A percentile compares a stretch with the other conserved stretches of the same genome.
phyloP scores from a whole-genome alignment of 2,113 vertebrate genomes.

The Heteronetta atricapilla region DNA sequence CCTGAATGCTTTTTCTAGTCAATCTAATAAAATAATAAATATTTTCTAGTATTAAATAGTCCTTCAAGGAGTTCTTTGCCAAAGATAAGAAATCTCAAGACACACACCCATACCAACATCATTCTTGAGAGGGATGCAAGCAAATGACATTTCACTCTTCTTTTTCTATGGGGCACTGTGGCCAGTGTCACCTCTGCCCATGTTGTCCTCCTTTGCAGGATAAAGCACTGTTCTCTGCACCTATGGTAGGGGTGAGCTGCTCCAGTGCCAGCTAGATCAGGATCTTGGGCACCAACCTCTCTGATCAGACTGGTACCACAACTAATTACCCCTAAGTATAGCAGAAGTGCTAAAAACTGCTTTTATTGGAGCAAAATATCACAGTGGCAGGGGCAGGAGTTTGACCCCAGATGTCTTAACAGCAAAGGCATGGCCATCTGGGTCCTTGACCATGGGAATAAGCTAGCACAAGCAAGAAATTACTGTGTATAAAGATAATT shows the following conservation, averaged over 20 bases:
- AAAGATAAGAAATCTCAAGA: background rate
- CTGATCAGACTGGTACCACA: background rate
- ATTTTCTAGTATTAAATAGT: background rate
- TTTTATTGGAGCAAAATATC: background rate
- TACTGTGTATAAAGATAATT: rapidly evolving
- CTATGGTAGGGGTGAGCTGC: background rate
- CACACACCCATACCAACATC: background rate
- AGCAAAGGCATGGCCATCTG: background rate
- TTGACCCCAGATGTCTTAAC: background rate
- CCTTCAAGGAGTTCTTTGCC: background rate
- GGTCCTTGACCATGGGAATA: background rate
- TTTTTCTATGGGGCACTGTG: rapidly evolving
- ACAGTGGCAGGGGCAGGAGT: background rate
- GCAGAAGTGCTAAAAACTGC: background rate
- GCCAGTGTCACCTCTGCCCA: background rate
- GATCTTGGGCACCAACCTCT: background rate
- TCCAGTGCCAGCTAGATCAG: rapidly evolving
- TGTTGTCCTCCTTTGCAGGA: background rate
- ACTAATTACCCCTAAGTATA: background rate
- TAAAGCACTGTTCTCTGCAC: background rate
- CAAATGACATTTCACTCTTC: background rate
- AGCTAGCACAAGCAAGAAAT: background rate
- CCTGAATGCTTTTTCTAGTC: background rate
- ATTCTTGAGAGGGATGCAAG: background rate
- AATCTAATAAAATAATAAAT: background rate